Percentiles rank a stretch among this genome's conserved stretches.
phyloP scores from a whole-genome alignment of 2,113 vertebrate species.

The Capreolus pygargus region DNA sequence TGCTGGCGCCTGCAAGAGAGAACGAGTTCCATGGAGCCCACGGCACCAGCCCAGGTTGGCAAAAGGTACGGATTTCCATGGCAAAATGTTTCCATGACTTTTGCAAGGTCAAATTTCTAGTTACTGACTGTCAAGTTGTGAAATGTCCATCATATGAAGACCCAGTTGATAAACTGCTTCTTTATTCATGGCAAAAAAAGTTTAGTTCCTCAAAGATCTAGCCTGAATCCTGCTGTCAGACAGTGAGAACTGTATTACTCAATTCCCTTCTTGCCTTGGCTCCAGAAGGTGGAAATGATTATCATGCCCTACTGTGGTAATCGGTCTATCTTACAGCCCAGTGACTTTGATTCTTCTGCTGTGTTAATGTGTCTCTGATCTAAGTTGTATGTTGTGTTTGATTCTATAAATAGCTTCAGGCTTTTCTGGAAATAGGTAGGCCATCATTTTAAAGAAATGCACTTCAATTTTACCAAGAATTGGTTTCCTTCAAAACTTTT shows the following conservation, averaged over 20 bases:
- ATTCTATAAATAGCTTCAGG: not conserved
- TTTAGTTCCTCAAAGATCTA: constrained; percentile 9
- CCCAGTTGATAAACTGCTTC: not conserved
- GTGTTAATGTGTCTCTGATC: not conserved
- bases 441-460: constrained; percentile 1
- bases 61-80: too few species aligned
- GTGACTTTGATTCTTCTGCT: not conserved
- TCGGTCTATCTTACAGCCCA: not conserved
- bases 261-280: not conserved
- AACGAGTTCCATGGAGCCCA: too few species aligned
- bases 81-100: not conserved
- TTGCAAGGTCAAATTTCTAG: not conserved
- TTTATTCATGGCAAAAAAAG: not conserved
- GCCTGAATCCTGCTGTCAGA: not conserved
- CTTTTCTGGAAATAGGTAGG: not conserved
- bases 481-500: constrained; percentile 14
- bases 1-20: too few species aligned
- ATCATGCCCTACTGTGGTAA: not conserved
- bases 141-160: not conserved
- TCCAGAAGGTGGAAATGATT: not conserved
- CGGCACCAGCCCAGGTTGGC: too few species aligned
- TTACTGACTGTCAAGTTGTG: not conserved
- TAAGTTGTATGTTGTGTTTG: not conserved
- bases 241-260: not conserved
- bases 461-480: not conserved